Percentiles rank a stretch among this genome's conserved stretches.
Evolutionary conservation across 2,888 invertebrate genomes (phyloP).

Genomic region (Onchidella celtica): DNA sequence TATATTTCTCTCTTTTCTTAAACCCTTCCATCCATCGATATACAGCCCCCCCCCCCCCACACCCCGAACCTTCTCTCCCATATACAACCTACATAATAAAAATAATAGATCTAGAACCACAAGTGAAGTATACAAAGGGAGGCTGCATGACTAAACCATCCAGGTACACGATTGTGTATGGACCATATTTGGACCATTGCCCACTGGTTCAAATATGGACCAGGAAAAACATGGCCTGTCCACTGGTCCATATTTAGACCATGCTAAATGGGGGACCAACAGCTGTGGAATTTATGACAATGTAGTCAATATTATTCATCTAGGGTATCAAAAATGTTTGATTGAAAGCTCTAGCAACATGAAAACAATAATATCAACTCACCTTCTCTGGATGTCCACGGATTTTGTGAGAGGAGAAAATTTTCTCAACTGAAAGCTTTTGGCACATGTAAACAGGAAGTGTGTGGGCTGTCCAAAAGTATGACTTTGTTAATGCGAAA

Average conservation of each 20-base stretch:
- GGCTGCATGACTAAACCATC: too few species aligned
- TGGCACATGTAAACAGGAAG: background rate
- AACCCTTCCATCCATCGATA: too few species aligned
- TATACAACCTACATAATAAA: too few species aligned
- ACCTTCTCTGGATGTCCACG: background rate
- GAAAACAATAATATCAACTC: background rate
- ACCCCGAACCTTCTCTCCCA: too few species aligned
- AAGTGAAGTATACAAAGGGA: too few species aligned
- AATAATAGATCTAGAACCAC: too few species aligned
- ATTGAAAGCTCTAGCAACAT: background rate
- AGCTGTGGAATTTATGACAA: background rate
- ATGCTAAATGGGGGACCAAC: background rate
- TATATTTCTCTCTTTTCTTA: too few species aligned
- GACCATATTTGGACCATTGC: too few species aligned
- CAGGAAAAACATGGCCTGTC: background rate
- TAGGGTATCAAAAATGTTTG: background rate
- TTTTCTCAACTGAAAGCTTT: background rate
- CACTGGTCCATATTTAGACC: slow-evolving; percentile 6
- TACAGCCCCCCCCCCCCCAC: too few species aligned
- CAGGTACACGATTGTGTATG: too few species aligned
- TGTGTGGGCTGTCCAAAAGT: background rate
- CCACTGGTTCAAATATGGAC: background rate
- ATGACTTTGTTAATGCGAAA: background rate
- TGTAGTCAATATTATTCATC: background rate
- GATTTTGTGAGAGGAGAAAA: background rate